Evolutionary conservation across 2,797 vertebrate genomes (phyloP), one percentile per base, ranked within the genome.

Genomic region (Heliangelus exortis): DNA sequence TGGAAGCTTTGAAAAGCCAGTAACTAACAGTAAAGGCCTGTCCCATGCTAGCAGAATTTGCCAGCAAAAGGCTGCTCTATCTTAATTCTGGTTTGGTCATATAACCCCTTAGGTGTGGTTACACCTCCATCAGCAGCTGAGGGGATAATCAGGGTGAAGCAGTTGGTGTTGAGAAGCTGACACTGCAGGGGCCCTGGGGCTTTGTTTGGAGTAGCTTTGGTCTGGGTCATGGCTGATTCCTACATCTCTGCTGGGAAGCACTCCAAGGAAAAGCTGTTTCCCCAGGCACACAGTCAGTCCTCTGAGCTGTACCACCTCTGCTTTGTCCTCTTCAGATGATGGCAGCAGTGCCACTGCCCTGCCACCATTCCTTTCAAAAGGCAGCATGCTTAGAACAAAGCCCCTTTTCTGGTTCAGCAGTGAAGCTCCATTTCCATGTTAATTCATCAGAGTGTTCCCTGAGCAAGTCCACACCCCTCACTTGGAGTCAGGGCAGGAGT

Each of bases 341-440:
- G 9, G 28, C 21, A 66, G 51, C 0, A 0, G 31, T 50, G 19
- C 14, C 9, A 13, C 36, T 66, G n/a, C 22, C 12, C 31, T 90
- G 50, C 54, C 53, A 54, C 25, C 11, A 2, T 29, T 34, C 36
- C 28, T 51, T 73, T 48, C 48, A 41, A 51, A 57, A 75, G 54
- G 41, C 58, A 83, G 50, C 18, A 36, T 6, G 3, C 7, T 12
- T 29, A 26, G 29, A 90, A n/a, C 57, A 77, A 86, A 91, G n/a
- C 17, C 28, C 31, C 14, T 61, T 72, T 61, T 47, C 62, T 89
- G 43, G 28, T 68, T 29, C 13, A 29, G 18, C 4, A 77, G 45
- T 21, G 16, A 62, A 67, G 78, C 33, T 75, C 47, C 57, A 58
- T 14, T 31, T 36, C 17, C 23, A 31, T 78, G 11, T 45, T 72